phyloP scores from a whole-genome alignment of 2,113 vertebrate genomes.

The Cairina moschata region DNA sequence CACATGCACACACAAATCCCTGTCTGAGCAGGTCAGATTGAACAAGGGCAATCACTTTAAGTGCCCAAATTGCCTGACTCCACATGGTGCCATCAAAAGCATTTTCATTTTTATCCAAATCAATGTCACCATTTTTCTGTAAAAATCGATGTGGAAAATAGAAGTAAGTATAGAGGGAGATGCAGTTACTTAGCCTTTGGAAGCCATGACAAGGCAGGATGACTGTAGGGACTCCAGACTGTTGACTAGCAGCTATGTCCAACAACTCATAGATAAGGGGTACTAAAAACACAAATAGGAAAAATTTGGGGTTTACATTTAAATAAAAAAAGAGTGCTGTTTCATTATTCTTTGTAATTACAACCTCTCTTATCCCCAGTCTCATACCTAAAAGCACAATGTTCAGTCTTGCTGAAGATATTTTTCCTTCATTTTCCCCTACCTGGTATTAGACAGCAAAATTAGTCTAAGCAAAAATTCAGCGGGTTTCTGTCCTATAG shows the following conservation, averaged over 20 bases:
- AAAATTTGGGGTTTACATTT: not conserved
- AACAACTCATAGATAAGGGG: not conserved
- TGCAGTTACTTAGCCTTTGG: not conserved
- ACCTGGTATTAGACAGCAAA: not conserved
- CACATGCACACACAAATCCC: not conserved
- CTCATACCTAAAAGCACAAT: not conserved
- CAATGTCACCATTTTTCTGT: constrained; percentile 29
- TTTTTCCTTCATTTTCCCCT: not conserved
- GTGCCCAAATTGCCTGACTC: constrained; percentile 26
- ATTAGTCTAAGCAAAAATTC: not conserved
- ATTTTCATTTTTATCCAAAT: constrained; percentile 62
- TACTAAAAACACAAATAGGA: not conserved
- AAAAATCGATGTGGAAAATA: constrained; percentile 17
- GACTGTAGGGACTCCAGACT: not conserved
- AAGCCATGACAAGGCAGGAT: not conserved
- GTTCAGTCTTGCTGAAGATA: not conserved
- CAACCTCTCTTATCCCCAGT: not conserved
- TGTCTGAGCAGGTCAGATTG: not conserved
- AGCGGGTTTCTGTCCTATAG: not conserved
- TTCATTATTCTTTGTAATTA: not conserved
- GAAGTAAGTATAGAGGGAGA: not conserved
- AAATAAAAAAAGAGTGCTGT: not conserved
- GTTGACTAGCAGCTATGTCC: not conserved
- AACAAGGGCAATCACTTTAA: constrained; percentile 35
- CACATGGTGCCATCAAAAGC: constrained; percentile 45